Base-by-base conservation (phyloP, 2,888 invertebrate genomes). In the Sphaerophoria rueppellii region DNA sequence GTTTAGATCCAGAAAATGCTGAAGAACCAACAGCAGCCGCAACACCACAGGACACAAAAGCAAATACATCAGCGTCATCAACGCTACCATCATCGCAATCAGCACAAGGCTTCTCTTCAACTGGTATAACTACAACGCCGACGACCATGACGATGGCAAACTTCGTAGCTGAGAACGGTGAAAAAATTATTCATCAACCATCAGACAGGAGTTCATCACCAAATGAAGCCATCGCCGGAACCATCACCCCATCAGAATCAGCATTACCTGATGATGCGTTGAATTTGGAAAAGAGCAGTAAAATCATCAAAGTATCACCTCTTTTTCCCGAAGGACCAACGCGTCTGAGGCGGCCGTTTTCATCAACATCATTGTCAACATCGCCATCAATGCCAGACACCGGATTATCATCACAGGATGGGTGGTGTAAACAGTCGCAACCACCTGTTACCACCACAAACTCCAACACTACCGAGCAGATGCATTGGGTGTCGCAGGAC, bases 341-440 rank as follows among this genome's bases (percentile, higher is more conserved):
- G 79, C 61, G 69, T 73, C 65, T 72, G 71, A 69, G 69, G 76
- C 80, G 69, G 76, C 80, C 86, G 55, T 60, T 82, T 82, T 86
- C 82, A 82, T 82, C 86, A 77, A 55, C 73, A 77, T 79, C 83
- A 75, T 81, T 81, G 82, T 82, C 86, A 73, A 58, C 74, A 58
- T 63, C 73, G 70, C 60, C 65, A 72, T 83, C 83, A 83, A 61
- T 79, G 71, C 58, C 81, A 55, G 40, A 70, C 71, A 67, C 72
- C 63, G 48, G 85, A 81, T 81, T 75, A 81, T 58, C 24, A 24
- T 70, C 48, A 50, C 16, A 14, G 24, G 52, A 48, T 6, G 4
- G 12, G 11, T 9, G 43, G 57, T 61, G 69, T 50, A 67, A 43
- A 40, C 32, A 52, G 52, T 60, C 69, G 61, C 67, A 77, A 71